Evolutionary conservation across 1,140 invertebrate species (phyloP).

Genomic region (Neotoxoptera formosana): DNA sequence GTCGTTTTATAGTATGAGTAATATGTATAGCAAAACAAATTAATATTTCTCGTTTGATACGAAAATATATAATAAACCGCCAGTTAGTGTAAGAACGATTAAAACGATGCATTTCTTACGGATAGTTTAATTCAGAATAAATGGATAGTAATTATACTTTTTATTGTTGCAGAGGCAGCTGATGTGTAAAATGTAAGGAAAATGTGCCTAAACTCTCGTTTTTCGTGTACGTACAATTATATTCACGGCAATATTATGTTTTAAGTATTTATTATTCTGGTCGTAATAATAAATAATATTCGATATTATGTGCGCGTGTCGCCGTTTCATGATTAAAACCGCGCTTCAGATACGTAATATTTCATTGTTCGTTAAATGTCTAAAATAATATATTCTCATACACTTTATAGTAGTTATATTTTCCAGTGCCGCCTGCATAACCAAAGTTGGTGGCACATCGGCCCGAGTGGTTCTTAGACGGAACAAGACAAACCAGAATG

Average conservation of each 20-base stretch:
- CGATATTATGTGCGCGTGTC: too few species aligned
- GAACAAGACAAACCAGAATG: neutral
- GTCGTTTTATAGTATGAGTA: too few species aligned
- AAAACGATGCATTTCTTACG: too few species aligned
- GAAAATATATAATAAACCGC: neutral
- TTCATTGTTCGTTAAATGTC: neutral
- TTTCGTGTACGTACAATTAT: neutral
- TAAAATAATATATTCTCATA: neutral
- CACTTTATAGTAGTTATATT: too few species aligned
- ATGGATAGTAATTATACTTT: too few species aligned
- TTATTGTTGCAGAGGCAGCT: too few species aligned
- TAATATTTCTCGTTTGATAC: neutral
- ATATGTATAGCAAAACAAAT: too few species aligned
- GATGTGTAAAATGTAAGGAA: too few species aligned
- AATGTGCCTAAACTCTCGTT: neutral
- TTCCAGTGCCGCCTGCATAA: neutral
- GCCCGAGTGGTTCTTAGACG: neutral
- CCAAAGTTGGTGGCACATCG: neutral
- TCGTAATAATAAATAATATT: neutral
- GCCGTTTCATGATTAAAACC: neutral
- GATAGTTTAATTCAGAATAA: too few species aligned
- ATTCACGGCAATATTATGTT: neutral
- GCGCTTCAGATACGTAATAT: neutral
- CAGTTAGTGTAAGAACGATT: neutral
- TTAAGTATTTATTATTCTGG: neutral